These are phyloP conservation scores for Apamea anceps DNA, from an alignment of 2,888 invertebrate species.

Conservation along the genomic window DNA sequence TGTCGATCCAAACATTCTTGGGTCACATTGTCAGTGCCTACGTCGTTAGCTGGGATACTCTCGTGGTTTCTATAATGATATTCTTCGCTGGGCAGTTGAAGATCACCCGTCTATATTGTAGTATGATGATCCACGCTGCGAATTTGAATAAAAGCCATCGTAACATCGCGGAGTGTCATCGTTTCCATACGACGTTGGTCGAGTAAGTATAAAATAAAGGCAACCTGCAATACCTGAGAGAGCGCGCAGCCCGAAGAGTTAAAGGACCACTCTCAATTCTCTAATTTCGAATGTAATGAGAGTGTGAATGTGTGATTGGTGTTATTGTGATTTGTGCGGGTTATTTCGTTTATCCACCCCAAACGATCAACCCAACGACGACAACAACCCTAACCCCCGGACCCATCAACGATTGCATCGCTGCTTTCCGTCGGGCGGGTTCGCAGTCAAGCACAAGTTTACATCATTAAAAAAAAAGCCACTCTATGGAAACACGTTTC, in stretches of 20 bases:
- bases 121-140: conserved; percentile 62
- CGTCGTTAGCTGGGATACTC: conserved; percentile 80
- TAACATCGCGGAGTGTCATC: conserved; percentile 77
- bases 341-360: no score
- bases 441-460: no score
- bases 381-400: no score
- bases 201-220: conserved; percentile 64
- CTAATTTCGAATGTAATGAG: background rate
- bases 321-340: background rate
- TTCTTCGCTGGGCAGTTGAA: conserved; percentile 82
- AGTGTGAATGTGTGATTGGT: background rate
- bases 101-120: conserved; percentile 73
- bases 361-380: no score
- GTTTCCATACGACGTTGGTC: conserved; percentile 72
- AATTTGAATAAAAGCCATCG: conserved; percentile 65
- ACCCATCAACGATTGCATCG: no score
- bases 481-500: no score
- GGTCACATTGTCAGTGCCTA: conserved; percentile 77
- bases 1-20: conserved; percentile 77
- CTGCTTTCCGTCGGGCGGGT: no score
- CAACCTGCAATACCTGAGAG: background rate
- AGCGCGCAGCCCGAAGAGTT: background rate
- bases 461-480: no score
- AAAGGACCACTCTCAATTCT: background rate
- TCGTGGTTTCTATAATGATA: conserved; percentile 79